Percentiles rank a stretch among this genome's conserved stretches.
These are phyloP conservation scores for Drosophila vallismaia DNA, from an alignment of 2,888 invertebrate genomes.

Conservation along the genomic window DNA sequence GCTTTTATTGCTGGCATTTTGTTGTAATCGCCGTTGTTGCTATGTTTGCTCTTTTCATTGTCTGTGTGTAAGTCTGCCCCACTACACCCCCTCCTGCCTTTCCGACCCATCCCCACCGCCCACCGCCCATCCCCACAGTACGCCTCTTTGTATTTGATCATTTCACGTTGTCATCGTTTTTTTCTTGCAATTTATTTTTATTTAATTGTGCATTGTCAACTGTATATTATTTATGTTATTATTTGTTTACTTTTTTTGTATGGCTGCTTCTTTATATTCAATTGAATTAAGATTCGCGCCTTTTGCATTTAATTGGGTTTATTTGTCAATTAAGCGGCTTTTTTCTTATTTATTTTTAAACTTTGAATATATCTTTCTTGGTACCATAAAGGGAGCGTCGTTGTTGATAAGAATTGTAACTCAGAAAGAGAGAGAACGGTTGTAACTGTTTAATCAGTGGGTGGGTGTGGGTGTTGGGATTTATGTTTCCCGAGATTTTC, in stretches of 20 bases:
- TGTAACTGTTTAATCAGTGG: conserved; percentile 25
- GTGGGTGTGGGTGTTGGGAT: conserved; percentile 19
- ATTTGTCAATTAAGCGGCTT: conserved; percentile 56
- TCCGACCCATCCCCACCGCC: neutral
- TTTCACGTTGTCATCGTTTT: conserved; percentile 61
- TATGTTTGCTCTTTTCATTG: conserved; percentile 47
- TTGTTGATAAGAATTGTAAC: conserved; percentile 28
- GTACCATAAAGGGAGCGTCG: conserved; percentile 23
- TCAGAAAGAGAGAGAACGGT: conserved; percentile 6
- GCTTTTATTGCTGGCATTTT: conserved; percentile 45
- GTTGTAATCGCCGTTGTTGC: conserved; percentile 60
- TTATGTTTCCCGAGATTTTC: conserved; percentile 14
- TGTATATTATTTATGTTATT: conserved; percentile 30
- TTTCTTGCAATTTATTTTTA: conserved; percentile 49
- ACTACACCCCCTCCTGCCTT: neutral
- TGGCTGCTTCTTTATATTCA: conserved; percentile 42
- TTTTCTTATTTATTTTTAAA: conserved; percentile 24
- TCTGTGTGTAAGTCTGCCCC: conserved; percentile 8
- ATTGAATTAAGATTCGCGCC: conserved; percentile 49
- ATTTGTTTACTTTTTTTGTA: conserved; percentile 42
- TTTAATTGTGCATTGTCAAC: conserved; percentile 66
- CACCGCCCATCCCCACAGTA: neutral
- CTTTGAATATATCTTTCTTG: conserved; percentile 31
- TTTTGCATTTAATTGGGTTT: conserved; percentile 47
- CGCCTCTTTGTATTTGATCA: conserved; percentile 51